A percentile compares a stretch with the other conserved stretches of the same genome.
These are phyloP conservation scores for Crematogaster levior DNA, from an alignment of 2,888 invertebrate species.

Conservation along the genomic window DNA sequence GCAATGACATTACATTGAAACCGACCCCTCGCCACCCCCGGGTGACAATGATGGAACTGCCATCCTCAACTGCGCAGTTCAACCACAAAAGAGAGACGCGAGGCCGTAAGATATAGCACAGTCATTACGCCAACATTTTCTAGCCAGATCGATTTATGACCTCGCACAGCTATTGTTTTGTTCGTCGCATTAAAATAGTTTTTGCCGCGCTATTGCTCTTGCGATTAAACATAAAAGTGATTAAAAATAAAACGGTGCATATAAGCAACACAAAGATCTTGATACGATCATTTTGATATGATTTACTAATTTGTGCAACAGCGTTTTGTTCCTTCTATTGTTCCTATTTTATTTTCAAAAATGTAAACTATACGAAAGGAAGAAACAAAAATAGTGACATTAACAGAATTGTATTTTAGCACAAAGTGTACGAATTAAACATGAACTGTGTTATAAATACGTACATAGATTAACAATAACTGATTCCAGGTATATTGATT, in stretches of 20 bases:
- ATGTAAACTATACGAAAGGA: not conserved
- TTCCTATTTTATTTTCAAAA: not conserved
- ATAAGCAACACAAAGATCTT: conserved; percentile 10
- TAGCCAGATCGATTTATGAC: conserved; percentile 68
- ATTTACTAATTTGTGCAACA: conserved; percentile 9
- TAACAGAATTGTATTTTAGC: not conserved
- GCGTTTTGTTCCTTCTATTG: not conserved
- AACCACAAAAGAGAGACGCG: conserved; percentile 57
- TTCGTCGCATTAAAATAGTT: conserved; percentile 42
- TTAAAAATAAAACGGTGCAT: no score
- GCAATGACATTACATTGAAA: conserved; percentile 66
- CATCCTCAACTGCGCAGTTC: conserved; percentile 46
- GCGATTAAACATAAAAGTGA: conserved; percentile 25
- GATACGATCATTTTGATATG: not conserved
- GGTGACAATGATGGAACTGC: conserved; percentile 72
- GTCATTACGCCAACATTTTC: conserved; percentile 71
- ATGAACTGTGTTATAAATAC: not conserved
- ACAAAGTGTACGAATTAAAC: no score
- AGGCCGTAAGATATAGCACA: conserved; percentile 66
- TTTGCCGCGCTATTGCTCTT: not conserved
- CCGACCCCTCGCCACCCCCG: conserved; percentile 54
- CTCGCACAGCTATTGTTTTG: conserved; percentile 39
- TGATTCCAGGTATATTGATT: not conserved
- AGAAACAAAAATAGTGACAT: not conserved
- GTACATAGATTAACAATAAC: not conserved